These are phyloP conservation scores for Rhimphoctona megacephalus DNA, from an alignment of 2,888 invertebrate genomes.

Conservation along the genomic window DNA sequence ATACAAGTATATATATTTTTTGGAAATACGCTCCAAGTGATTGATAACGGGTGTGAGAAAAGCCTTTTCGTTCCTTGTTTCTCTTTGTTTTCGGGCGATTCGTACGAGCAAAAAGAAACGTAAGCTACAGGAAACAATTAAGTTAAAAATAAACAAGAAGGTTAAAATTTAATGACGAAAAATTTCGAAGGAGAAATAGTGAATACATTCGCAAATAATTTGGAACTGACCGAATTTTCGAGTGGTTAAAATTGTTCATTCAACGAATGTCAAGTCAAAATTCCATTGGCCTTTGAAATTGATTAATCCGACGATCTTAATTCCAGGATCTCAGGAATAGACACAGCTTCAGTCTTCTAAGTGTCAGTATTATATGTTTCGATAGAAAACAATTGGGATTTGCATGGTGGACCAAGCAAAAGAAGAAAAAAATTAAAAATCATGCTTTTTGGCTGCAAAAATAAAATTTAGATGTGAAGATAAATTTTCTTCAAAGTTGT, in stretches of 20 bases:
- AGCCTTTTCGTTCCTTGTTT: background rate
- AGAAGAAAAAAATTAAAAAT: constrained; percentile 46
- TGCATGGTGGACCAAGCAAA: constrained; percentile 67
- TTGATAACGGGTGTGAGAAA: constrained; percentile 41
- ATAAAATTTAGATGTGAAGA: background rate
- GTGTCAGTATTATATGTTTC: constrained; percentile 60
- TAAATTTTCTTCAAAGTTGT: background rate
- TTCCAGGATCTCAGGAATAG: constrained; percentile 45
- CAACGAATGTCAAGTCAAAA: background rate
- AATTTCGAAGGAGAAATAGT: background rate
- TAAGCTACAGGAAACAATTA: background rate
- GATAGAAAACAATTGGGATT: constrained; percentile 51
- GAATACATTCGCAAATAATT: background rate
- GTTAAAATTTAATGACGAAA: background rate
- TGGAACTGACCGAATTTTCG: background rate
- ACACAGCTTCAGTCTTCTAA: constrained; percentile 58
- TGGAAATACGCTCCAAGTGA: constrained; percentile 22
- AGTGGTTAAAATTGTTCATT: background rate
- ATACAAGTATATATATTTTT: constrained; percentile 22
- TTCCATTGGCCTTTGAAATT: background rate
- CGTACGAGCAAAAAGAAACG: background rate
- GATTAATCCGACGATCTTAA: background rate
- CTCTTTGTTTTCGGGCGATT: background rate
- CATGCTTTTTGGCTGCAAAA: constrained; percentile 46
- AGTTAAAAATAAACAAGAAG: background rate